phyloP scores from a whole-genome alignment of 2,888 invertebrate genomes.

The Lapara coniferarum region DNA sequence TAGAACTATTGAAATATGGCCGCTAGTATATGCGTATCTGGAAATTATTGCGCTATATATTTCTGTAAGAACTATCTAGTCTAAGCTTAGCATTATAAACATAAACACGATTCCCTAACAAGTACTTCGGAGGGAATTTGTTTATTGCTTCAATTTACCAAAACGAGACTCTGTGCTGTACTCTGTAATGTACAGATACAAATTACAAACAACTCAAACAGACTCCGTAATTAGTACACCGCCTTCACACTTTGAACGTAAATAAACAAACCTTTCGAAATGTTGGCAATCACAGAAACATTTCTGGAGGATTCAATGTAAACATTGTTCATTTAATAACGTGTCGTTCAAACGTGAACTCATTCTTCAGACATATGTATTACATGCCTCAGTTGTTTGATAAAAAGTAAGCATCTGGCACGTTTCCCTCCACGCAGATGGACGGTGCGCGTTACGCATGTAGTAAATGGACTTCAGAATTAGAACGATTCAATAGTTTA shows the following conservation, averaged over 20 bases:
- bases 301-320: constrained; percentile 23
- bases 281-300: constrained; percentile 13
- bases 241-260: constrained; percentile 16
- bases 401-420: constrained; percentile 51
- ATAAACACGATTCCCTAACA: too few relatives aligned
- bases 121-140: not conserved
- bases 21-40: too few relatives aligned
- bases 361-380: constrained; percentile 30
- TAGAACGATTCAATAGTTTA: constrained; percentile 52
- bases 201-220: not conserved
- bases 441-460: constrained; percentile 41
- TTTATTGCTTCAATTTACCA: not conserved
- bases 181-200: not conserved
- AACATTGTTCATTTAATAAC: constrained; percentile 17
- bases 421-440: constrained; percentile 34
- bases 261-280: constrained; percentile 2
- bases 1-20: too few relatives aligned
- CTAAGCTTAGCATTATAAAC: not conserved
- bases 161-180: not conserved
- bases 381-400: constrained; percentile 42
- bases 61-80: not conserved
- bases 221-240: not conserved
- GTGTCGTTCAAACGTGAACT: constrained; percentile 23
- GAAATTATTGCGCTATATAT: too few relatives aligned
- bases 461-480: constrained; percentile 57